A percentile compares a stretch with the other conserved stretches of the same genome.
These are phyloP conservation scores for Stomorhina lunata DNA, from an alignment of 2,888 invertebrate species.

Conservation along the genomic window DNA sequence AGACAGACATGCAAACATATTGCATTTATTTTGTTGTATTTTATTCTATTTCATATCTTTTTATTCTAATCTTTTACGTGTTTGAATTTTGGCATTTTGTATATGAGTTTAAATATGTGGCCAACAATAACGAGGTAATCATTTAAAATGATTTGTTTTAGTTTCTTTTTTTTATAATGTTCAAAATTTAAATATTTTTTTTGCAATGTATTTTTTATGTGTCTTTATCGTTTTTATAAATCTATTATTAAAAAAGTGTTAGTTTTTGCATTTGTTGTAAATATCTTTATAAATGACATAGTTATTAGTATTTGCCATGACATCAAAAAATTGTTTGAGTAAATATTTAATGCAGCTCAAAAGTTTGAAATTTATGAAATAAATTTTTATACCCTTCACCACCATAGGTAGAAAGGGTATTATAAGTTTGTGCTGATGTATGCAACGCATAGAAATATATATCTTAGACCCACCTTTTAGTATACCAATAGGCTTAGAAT, in stretches of 20 bases:
- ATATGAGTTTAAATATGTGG: slow-evolving; percentile 68
- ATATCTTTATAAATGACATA: not conserved
- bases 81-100: slow-evolving; percentile 57
- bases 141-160: slow-evolving; percentile 72
- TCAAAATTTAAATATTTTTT: slow-evolving; percentile 22
- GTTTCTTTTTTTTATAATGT: not conserved
- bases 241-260: not conserved
- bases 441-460: no score
- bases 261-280: not conserved
- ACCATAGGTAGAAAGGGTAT: no score
- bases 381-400: no score
- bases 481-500: no score
- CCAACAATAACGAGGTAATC: slow-evolving; percentile 76
- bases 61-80: slow-evolving; percentile 29
- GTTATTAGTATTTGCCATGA: not conserved
- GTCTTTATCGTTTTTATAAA: not conserved
- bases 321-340: not conserved
- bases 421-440: no score
- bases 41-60: slow-evolving; percentile 1
- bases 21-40: slow-evolving; percentile 6
- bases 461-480: no score
- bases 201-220: not conserved
- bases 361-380: no score
- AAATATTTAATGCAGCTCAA: not conserved
- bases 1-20: slow-evolving; percentile 1